Conservation (phyloP, 2,113 vertebrate species). For the Phoenicopterus ruber region DNA sequence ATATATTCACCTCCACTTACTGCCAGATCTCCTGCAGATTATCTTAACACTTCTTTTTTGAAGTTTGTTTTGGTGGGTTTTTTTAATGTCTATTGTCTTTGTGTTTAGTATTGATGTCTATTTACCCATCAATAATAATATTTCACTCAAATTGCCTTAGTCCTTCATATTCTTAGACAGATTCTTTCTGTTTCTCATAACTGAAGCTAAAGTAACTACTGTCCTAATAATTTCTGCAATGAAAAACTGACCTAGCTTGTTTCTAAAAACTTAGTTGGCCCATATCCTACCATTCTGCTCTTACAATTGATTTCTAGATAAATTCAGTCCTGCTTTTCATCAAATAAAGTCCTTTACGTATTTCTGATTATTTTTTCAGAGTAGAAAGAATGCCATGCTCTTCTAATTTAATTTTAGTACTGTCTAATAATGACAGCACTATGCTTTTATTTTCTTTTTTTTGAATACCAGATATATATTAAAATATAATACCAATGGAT, state of each 20-base stretch:
- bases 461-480: background rate
- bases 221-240: background rate
- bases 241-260: background rate
- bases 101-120: background rate
- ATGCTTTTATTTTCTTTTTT: background rate
- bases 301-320: background rate
- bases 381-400: background rate
- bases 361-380: background rate
- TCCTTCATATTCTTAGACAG: background rate
- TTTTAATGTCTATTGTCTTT: background rate
- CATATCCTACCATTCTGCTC: background rate
- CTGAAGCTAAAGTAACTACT: background rate
- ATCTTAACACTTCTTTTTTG: background rate
- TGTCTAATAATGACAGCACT: background rate
- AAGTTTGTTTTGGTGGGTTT: background rate
- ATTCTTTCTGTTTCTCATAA: background rate
- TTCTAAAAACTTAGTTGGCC: background rate
- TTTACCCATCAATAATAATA: background rate
- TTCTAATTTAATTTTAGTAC: background rate
- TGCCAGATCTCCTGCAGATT: background rate
- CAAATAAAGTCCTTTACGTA: background rate
- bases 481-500: background rate
- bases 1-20: background rate
- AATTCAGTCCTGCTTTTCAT: background rate
- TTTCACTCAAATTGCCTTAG: background rate